Base-by-base conservation (phyloP, 2,888 invertebrate genomes). In the Carabus problematicus region DNA sequence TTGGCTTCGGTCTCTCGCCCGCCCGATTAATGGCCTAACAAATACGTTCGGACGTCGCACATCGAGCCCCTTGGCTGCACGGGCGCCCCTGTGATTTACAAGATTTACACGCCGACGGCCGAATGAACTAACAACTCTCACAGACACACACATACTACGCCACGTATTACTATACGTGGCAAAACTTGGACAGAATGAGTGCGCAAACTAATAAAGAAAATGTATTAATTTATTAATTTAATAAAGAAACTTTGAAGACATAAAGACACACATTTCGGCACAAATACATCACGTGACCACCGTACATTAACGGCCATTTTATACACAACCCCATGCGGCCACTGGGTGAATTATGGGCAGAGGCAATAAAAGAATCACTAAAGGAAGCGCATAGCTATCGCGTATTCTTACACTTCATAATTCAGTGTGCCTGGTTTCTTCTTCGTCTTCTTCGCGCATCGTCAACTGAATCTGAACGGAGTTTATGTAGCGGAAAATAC, bases 1-100 rank as follows among this genome's bases (percentile, higher is more conserved):
- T 29, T 29, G 6, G 52, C 45, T 52, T 52, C 18, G 52, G 16
- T 16, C 52, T 52, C 19, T 52, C 74, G 74, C 74, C 74, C 75
- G 74, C 74, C 75, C 80, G 81, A 82, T 81, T 81, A 81, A 81
- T 81, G 80, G 79, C 73, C 78, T 79, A 79, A 79, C 81, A 81
- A 82, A 81, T 82, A 60, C 60, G 60, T 61, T 43, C 60, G 66
- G 66, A 66, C 68, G 68, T 18, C 61, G 19, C 59, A 59, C 39
- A 42, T 59, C 59, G 42, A 59, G 49, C 58, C 39, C 43, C 55
- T n/a, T n/a, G 54, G 64, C 55, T 54, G 12, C 42, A 49, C 12
- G 12, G 52, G 52, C 52, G 52, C 52, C 29, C 29, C 18, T 52
- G 52, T 52, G 52, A 52, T 52, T 52, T 52, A 52, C 19, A 43